phyloP scores from a whole-genome alignment of 64 coral and sea anemone species.

The Porites australiensis region DNA sequence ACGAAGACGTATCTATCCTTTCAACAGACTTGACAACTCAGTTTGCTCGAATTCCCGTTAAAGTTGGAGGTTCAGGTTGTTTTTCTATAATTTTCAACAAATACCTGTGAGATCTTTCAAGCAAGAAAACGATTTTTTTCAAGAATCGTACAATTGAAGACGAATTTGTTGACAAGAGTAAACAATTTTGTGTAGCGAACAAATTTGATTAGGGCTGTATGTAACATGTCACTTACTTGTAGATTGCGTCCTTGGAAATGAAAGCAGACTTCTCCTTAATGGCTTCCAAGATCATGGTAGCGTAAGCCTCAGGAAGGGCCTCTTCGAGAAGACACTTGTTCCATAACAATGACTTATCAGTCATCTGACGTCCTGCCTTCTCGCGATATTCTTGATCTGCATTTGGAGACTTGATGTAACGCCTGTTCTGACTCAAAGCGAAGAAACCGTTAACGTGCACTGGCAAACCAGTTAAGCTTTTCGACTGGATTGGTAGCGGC shows the following conservation, averaged over 20 bases:
- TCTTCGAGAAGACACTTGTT: slow-evolving; percentile 82
- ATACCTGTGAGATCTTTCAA: too few relatives aligned
- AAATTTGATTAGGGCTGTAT: too few relatives aligned
- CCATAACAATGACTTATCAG: slow-evolving; percentile 83
- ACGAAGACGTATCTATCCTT: too few relatives aligned
- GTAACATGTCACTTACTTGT: slow-evolving; percentile 30
- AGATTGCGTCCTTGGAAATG: neutral
- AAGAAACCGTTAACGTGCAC: slow-evolving; percentile 98
- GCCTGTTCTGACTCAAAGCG: slow-evolving; percentile 89
- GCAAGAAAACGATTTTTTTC: too few relatives aligned
- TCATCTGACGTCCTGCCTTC: slow-evolving; percentile 7
- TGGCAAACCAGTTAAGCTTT: slow-evolving; percentile 89
- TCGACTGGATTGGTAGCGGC: slow-evolving; percentile 86
- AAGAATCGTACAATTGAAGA: too few relatives aligned
- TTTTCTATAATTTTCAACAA: too few relatives aligned
- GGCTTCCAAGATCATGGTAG: slow-evolving; percentile 55
- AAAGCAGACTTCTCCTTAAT: neutral
- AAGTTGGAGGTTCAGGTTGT: too few relatives aligned
- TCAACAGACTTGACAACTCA: too few relatives aligned
- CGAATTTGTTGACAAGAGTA: too few relatives aligned
- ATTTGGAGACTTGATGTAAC: slow-evolving; percentile 87
- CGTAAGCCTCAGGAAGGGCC: slow-evolving; percentile 77
- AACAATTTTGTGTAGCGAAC: too few relatives aligned
- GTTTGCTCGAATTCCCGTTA: too few relatives aligned
- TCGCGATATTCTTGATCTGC: slow-evolving; percentile 74